These are phyloP conservation scores for Pycnonotus jocosus DNA, from an alignment of 2,113 vertebrate species.

Conservation along the genomic window DNA sequence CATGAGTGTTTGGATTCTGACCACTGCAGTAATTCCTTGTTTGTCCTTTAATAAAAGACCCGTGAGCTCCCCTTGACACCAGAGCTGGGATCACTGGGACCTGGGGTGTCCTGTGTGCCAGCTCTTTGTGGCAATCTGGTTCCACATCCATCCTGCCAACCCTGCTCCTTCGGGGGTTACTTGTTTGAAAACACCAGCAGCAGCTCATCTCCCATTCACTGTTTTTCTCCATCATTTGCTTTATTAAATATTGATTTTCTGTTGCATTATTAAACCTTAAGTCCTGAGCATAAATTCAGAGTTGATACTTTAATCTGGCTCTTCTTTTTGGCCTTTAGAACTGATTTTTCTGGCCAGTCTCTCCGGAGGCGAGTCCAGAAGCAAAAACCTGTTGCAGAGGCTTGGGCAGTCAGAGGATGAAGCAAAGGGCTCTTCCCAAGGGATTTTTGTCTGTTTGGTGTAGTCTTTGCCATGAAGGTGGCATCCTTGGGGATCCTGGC, in stretches of 20 bases:
- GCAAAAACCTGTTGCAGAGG: background rate
- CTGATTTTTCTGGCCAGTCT: conserved; percentile 46
- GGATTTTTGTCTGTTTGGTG: background rate
- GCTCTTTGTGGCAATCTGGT: conserved; percentile 58
- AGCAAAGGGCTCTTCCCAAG: background rate
- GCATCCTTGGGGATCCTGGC: background rate
- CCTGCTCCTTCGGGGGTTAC: conserved; percentile 48
- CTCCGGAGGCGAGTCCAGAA: background rate
- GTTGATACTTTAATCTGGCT: conserved; percentile 77
- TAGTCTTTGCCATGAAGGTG: background rate
- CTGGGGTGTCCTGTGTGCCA: conserved; percentile 42
- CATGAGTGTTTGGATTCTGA: conserved; percentile 23
- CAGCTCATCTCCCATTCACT: conserved; percentile 70
- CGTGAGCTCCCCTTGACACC: conserved; percentile 27
- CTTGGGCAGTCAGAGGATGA: background rate
- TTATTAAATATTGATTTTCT: conserved; percentile 86
- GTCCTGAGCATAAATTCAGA: conserved; percentile 75
- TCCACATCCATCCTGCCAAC: conserved; percentile 62
- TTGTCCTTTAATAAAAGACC: conserved; percentile 64
- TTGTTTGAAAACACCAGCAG: conserved; percentile 64
- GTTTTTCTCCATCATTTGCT: conserved; percentile 82
- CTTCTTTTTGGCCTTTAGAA: conserved; percentile 61
- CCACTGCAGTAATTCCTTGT: conserved; percentile 57
- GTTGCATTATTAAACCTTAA: conserved; percentile 84
- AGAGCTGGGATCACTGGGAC: conserved; percentile 56